Conservation (phyloP, 2,888 invertebrate genomes). For the Itoplectis maculator region DNA sequence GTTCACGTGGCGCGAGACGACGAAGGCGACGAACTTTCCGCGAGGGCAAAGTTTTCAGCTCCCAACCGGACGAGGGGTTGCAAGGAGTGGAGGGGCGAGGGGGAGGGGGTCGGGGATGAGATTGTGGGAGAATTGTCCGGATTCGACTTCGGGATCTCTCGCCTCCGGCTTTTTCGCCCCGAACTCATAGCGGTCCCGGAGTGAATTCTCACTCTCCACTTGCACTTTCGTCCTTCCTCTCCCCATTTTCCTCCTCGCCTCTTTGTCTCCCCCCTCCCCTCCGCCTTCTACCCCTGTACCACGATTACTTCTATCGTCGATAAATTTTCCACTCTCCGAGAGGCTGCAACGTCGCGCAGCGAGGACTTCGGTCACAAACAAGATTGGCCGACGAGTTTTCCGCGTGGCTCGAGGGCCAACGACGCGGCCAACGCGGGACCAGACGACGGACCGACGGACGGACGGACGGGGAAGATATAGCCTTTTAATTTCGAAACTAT, state of each 20-base stretch:
- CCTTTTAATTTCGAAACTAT: slow-evolving; percentile 30
- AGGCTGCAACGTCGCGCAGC: slow-evolving; percentile 31
- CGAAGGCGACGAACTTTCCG: slow-evolving; percentile 57
- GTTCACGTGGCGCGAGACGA: slow-evolving; percentile 15
- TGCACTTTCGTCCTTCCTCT: slow-evolving; percentile 56
- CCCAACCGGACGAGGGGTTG: slow-evolving; percentile 37
- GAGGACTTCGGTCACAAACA: slow-evolving; percentile 21
- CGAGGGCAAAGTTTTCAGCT: slow-evolving; percentile 48
- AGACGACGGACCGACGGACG: slow-evolving; percentile 3
- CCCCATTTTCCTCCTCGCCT: slow-evolving; percentile 26
- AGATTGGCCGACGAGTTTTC: slow-evolving; percentile 15
- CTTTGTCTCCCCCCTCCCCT: slow-evolving; percentile 33
- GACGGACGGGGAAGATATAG: neutral
- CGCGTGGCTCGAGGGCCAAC: neutral
- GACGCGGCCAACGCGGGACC: too few species aligned
- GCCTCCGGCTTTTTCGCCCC: slow-evolving; percentile 52
- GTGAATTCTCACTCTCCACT: slow-evolving; percentile 51
- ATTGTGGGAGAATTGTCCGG: neutral
- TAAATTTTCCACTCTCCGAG: slow-evolving; percentile 58
- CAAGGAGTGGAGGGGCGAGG: too few species aligned
- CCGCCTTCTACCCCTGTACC: too few species aligned
- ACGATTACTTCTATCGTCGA: slow-evolving; percentile 45
- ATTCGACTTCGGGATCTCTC: slow-evolving; percentile 63
- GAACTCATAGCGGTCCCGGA: slow-evolving; percentile 20
- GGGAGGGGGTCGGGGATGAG: too few species aligned